Percentiles rank a stretch among this genome's conserved stretches.
These are phyloP conservation scores for Zoanthus solanderi DNA, from an alignment of 92 coral and sea anemone genomes.

Conservation along the genomic window DNA sequence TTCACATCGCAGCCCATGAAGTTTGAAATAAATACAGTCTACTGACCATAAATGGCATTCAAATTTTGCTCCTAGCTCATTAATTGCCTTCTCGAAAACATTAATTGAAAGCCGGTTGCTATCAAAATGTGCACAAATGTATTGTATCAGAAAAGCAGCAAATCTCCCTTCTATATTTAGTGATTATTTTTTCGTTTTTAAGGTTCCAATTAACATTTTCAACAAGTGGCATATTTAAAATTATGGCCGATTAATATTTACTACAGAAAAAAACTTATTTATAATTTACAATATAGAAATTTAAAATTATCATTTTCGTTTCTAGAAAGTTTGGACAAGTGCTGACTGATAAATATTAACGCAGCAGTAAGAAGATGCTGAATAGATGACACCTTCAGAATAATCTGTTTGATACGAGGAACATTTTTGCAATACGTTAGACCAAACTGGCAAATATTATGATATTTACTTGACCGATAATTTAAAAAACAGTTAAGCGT, in stretches of 20 bases:
- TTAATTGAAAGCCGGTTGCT: no score
- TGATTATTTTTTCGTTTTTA: background rate
- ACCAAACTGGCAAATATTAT: background rate
- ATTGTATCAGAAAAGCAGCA: no score
- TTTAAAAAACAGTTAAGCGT: background rate
- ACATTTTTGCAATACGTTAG: background rate
- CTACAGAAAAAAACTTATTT: background rate
- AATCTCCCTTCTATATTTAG: background rate
- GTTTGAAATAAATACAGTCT: no score
- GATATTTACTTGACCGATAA: background rate
- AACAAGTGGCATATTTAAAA: background rate
- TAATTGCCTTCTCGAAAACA: no score
- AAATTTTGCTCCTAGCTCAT: no score
- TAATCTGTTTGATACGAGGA: background rate
- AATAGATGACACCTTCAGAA: background rate
- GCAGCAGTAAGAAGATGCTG: background rate
- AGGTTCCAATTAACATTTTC: conserved; percentile 1
- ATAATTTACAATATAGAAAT: background rate
- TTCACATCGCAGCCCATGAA: no score
- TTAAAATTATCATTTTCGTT: background rate
- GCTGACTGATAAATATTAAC: background rate
- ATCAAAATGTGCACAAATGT: no score
- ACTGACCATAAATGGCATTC: no score
- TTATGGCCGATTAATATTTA: background rate
- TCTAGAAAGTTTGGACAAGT: background rate